These are phyloP conservation scores for Chionodraco myersi DNA, from an alignment of 2,113 vertebrate species.

Conservation along the genomic window DNA sequence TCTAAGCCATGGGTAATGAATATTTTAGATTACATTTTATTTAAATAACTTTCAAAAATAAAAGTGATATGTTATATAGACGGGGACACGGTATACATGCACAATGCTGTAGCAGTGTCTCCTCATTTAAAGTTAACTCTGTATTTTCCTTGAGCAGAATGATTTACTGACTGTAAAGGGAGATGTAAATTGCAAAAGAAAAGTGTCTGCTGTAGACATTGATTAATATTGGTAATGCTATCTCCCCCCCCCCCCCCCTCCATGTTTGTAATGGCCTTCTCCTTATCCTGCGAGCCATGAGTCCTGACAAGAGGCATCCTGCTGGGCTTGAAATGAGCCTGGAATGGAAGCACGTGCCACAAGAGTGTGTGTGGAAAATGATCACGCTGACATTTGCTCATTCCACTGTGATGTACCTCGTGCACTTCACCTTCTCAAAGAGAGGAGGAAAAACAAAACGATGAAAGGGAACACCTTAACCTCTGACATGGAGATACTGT, in stretches of 20 bases:
- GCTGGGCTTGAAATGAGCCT: slow-evolving; percentile 96
- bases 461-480: slow-evolving; percentile 78
- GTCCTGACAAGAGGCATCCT: slow-evolving; percentile 92
- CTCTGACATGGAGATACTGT: slow-evolving; percentile 87
- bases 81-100: slow-evolving; percentile 63
- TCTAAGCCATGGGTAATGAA: slow-evolving; percentile 88
- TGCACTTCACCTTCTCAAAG: slow-evolving; percentile 89
- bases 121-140: slow-evolving; percentile 94
- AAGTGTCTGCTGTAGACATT: slow-evolving; percentile 90
- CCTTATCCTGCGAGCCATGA: slow-evolving; percentile 89
- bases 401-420: slow-evolving; percentile 92
- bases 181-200: slow-evolving; percentile 93
- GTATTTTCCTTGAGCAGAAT: slow-evolving; percentile 84
- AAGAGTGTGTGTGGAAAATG: slow-evolving; percentile 90
- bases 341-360: slow-evolving; percentile 92
- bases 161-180: slow-evolving; percentile 90
- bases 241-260: slow-evolving; percentile 67
- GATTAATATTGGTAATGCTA: slow-evolving; percentile 99
- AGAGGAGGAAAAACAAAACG: slow-evolving; percentile 28
- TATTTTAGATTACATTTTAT: slow-evolving; percentile 95
- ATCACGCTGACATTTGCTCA: slow-evolving; percentile 93
- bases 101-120: slow-evolving; percentile 72
- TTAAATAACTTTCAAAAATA: slow-evolving; percentile 91
- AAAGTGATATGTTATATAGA: slow-evolving; percentile 89
- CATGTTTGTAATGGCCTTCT: slow-evolving; percentile 94